Evolutionary conservation across 1,140 invertebrate species (phyloP), one percentile per base, ranked within the genome.

Genomic region (Drosophila arizonae): DNA sequence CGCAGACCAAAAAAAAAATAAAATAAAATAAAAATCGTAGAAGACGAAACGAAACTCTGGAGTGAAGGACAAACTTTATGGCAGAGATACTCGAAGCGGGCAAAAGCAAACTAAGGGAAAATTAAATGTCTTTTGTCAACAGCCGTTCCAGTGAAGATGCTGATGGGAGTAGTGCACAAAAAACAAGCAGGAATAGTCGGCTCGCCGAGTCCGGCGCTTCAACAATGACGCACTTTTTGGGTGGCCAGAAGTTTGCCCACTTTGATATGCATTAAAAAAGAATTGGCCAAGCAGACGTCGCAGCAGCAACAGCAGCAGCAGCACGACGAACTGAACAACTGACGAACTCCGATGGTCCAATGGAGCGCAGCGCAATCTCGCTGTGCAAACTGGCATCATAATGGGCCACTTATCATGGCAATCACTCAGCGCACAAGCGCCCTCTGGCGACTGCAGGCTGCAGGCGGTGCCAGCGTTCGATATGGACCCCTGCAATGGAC

Each of bases 381-480:
- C 75, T 81, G 79, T 81, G 79, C 79, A 81, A 87, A 87, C 82
- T 87, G 82, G 72, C 84, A 87, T 88, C 84, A 87, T 87, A 87
- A 87, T 88, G 84, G 84, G 84, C 84, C 84, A 87, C 84, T 87
- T 87, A 87, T 88, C 84, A 87, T 87, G 84, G 84, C 84, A 87
- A 87, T 87, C 84, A 87, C 84, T 87, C 84, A 87, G 79, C 73
- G 78, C 36, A 75, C 70, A 75, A 86, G 81, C 79, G 60, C 63
- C 75, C 76, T 74, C 66, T 73, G 61, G 65, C 76, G 60, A 54
- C 76, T 72, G 69, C 77, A 77, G 52, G 77, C 72, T 56, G 24
- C 52, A 77, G 52, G 77, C 72, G 56, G 24, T 51, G 46, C 43
- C 58, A 57, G 43, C 50, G 45, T 15, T 51, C 45, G 56, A 60